Base-by-base conservation (phyloP, 1,140 invertebrate species). In the Drepana arcuata region DNA sequence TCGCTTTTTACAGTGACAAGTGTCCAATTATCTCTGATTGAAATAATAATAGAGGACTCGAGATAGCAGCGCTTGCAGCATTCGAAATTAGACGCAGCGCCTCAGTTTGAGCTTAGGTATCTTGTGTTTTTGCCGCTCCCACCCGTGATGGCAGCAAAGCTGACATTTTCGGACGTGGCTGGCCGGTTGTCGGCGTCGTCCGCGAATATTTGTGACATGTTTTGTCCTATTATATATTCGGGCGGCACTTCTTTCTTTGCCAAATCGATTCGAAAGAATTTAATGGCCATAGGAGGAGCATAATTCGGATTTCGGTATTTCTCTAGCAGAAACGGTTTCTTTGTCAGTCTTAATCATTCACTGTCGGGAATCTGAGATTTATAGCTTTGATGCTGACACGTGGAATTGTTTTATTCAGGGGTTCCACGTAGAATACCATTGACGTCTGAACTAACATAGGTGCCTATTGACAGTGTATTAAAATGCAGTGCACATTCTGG, bases 21-120 rank as follows among this genome's bases (percentile, higher is more conserved):
- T 61, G 55, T 66, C 64, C 67, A 71, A 71, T 71, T 71, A 71
- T 59, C 57, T 58, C 39, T 59, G 67, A 71, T 71, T 68, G 64
- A 68, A 71, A 68, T 68, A 71, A 71, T 71, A 68, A 63, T 68
- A 62, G 52, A 48, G 45, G 44, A 27, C 34, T 39, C 14, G 10
- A 18, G 34, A 28, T 37, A 23, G 16, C 36, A 40, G 41, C 57
- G 60, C 44, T 45, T 34, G 37, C 49, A 51, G 65, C 51, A 67
- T 72, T 49, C 55, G 41, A 49, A 51, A 59, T 58, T 47, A 58
- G 54, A 18, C 32, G 25, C 14, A 37, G 27, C 32, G 34, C 23
- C 33, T 10, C 25, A 41, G 24, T n/a, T n/a, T 16, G 16, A 24
- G 38, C 15, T 37, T 44, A 28, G 21, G 24, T 28, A 37, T 44